These are phyloP conservation scores for Nemapogon koenigi DNA, from an alignment of 2,888 invertebrate genomes.

Conservation along the genomic window DNA sequence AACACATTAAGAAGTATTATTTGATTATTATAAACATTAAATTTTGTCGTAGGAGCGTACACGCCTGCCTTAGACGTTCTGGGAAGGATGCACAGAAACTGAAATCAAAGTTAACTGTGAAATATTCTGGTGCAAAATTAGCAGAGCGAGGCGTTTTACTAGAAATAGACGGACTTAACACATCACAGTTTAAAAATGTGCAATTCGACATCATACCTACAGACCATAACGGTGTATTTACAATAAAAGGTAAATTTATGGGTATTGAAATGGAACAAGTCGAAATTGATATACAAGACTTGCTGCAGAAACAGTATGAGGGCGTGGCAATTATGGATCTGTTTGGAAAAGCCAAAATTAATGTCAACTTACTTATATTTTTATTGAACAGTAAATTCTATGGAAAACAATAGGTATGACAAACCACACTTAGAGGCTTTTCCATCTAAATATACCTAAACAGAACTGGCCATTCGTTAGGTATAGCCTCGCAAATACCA, in stretches of 20 bases:
- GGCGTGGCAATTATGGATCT: constrained; percentile 78
- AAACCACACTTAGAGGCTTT: too few species aligned
- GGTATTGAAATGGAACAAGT: constrained; percentile 78
- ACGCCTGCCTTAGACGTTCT: constrained; percentile 52
- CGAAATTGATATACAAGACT: constrained; percentile 73
- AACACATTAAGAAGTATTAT: too few species aligned
- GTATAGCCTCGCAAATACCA: too few species aligned
- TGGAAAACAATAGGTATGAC: constrained; percentile 55
- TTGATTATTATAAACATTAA: constrained; percentile 8
- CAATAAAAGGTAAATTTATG: constrained; percentile 76
- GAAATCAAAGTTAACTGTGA: constrained; percentile 65
- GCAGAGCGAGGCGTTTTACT: constrained; percentile 75
- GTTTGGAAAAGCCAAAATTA: constrained; percentile 80
- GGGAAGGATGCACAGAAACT: constrained; percentile 60
- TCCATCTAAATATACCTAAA: too few species aligned
- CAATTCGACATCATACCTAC: constrained; percentile 76
- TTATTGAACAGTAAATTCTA: constrained; percentile 80
- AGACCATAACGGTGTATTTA: constrained; percentile 71
- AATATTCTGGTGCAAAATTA: constrained; percentile 73
- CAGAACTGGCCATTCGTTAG: too few species aligned
- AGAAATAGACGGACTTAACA: constrained; percentile 72
- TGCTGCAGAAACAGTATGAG: constrained; percentile 78
- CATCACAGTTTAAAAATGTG: constrained; percentile 76
- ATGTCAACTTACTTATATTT: constrained; percentile 77
- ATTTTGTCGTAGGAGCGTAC: constrained; percentile 55